A percentile compares a stretch with the other conserved stretches of the same genome.
Conservation (phyloP, 2,113 vertebrate genomes). For the Axis porcinus region DNA sequence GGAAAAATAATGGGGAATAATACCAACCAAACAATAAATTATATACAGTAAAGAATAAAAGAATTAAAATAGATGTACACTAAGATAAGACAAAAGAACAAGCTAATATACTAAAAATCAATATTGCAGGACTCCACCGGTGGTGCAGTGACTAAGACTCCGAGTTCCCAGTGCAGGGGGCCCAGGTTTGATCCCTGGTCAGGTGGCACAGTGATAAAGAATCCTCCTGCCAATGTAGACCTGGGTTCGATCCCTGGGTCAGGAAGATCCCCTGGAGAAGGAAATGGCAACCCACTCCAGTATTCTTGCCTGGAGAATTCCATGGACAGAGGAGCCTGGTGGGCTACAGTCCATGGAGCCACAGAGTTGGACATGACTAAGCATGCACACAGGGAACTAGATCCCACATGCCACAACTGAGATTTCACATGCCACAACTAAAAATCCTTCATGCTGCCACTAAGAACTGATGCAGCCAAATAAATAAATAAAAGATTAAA, state of each 20-base stretch:
- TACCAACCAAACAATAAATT: background rate
- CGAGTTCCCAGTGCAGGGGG: background rate
- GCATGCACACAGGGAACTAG: background rate
- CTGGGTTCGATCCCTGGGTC: too few relatives aligned
- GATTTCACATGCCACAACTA: background rate
- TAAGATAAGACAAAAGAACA: background rate
- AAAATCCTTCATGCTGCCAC: background rate
- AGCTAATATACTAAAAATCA: background rate
- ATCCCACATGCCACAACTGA: background rate
- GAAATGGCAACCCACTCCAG: too few relatives aligned
- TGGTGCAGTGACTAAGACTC: background rate
- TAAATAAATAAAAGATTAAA: background rate
- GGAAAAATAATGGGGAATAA: background rate
- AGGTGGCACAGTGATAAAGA: background rate
- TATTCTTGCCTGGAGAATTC: background rate
- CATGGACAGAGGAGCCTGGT: background rate
- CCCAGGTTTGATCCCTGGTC: background rate
- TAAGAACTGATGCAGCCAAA: background rate
- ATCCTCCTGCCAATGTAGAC: background rate
- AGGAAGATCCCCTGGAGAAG: too few relatives aligned
- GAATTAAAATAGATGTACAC: too few relatives aligned
- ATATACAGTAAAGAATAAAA: background rate
- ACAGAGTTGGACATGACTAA: background rate
- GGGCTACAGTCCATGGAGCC: background rate
- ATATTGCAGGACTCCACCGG: background rate